phyloP scores from a whole-genome alignment of 2,797 vertebrate species.

The Hafferia zeledoni region DNA sequence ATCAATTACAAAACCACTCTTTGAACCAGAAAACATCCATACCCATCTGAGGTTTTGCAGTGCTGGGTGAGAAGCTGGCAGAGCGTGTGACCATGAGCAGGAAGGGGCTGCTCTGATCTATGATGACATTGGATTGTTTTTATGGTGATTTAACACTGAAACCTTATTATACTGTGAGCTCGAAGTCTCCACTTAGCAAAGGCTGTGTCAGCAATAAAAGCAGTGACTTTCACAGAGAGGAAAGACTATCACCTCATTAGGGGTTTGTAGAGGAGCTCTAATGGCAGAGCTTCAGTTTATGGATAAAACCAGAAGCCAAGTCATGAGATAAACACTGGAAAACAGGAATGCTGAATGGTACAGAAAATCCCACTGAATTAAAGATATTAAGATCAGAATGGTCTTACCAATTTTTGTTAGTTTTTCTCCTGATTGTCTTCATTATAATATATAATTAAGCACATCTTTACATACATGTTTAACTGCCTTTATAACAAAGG shows the following conservation, averaged over 20 bases:
- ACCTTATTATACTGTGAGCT: background rate
- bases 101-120: background rate
- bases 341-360: background rate
- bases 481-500: background rate
- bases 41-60: background rate
- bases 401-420: background rate
- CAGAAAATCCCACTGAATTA: background rate
- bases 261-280: background rate
- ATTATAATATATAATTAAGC: background rate
- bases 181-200: constrained; percentile 24
- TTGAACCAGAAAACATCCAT: background rate
- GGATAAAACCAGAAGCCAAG: constrained; percentile 16
- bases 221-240: constrained; percentile 38
- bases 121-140: background rate
- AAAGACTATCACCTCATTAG: background rate
- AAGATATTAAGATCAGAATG: background rate
- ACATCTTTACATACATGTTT: background rate
- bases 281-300: background rate
- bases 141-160: constrained; percentile 23
- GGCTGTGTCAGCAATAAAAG: constrained; percentile 48
- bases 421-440: background rate
- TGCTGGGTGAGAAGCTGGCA: constrained; percentile 2
- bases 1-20: background rate
- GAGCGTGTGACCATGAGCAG: background rate
- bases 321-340: background rate